Base-by-base conservation (phyloP, 1,140 invertebrate genomes). In the Lordiphosa clarofinis region DNA sequence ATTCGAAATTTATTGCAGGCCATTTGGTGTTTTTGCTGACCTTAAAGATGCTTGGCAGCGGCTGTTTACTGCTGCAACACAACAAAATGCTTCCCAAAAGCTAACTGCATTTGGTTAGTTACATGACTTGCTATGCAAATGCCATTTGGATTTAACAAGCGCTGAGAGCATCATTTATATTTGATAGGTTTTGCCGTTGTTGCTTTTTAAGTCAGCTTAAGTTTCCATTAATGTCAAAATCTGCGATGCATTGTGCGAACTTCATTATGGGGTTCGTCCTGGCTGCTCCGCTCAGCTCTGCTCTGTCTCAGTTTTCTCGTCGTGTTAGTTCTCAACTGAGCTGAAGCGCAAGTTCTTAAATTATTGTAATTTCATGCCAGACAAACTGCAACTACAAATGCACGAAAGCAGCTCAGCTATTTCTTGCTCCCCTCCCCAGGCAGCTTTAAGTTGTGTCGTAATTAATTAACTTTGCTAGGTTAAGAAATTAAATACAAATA, bases 1-100 rank as follows among this genome's bases (percentile, higher is more conserved):
- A 84, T 84, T 84, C 57, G 73, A 84, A 84, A 84, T 84, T 84
- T 84, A 84, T 84, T 84, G 69, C 78, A 44, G 52, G 69, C 78
- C 66, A 78, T 84, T 84, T 76, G 52, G 39, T 2, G 13, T 62
- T 50, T 46, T 55, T 65, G 31, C 28, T 35, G 50, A 44, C 37
- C 62, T 73, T 78, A 63, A 78, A 56, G 62, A 59, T 21, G 48
- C 33, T 38, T 56, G 13, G 8, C 8, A 13, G 47, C 49, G 33
- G 38, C 42, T 35, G 10, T 35, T 36, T 57, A 31, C 33, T 13
- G 13, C 37, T 39, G 8, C 28, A 28, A 38, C 56, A 39, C 28
- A 62, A 48, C 49, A 55, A 56, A 40, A 68, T 53, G 24, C 38
- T 7, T 19, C 53, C 58, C 54, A 47, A 75, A 75, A 60, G 73